phyloP scores from a whole-genome alignment of 2,888 invertebrate species.

The Periphyllus acericola region DNA sequence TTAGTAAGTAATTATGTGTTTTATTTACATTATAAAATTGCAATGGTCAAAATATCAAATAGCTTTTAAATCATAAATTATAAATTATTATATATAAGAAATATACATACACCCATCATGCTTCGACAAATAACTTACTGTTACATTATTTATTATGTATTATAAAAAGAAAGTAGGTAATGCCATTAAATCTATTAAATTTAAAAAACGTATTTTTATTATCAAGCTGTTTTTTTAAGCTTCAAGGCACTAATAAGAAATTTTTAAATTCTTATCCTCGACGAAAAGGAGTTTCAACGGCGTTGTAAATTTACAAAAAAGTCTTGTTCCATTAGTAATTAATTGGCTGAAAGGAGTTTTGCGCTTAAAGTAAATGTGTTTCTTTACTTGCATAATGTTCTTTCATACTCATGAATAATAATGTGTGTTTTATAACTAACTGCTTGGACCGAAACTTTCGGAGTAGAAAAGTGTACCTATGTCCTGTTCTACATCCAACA shows the following conservation, averaged over 20 bases:
- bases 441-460: background rate
- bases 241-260: background rate
- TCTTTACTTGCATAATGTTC: background rate
- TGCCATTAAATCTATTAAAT: slow-evolving; percentile 6
- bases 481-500: background rate
- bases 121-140: too few species aligned
- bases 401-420: background rate
- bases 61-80: too few species aligned
- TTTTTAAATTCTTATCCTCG: background rate
- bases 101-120: too few species aligned
- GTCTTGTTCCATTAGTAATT: background rate
- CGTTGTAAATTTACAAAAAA: background rate
- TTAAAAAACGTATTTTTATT: background rate
- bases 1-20: too few species aligned
- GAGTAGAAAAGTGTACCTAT: background rate
- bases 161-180: background rate
- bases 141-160: too few species aligned
- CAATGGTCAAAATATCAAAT: too few species aligned
- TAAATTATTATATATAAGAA: too few species aligned
- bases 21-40: too few species aligned
- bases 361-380: background rate
- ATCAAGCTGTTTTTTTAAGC: background rate
- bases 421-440: background rate
- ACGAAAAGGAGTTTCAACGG: background rate
- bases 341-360: background rate